Base-by-base conservation (phyloP, 2,113 vertebrate species). In the Sakesphorus luctuosus region DNA sequence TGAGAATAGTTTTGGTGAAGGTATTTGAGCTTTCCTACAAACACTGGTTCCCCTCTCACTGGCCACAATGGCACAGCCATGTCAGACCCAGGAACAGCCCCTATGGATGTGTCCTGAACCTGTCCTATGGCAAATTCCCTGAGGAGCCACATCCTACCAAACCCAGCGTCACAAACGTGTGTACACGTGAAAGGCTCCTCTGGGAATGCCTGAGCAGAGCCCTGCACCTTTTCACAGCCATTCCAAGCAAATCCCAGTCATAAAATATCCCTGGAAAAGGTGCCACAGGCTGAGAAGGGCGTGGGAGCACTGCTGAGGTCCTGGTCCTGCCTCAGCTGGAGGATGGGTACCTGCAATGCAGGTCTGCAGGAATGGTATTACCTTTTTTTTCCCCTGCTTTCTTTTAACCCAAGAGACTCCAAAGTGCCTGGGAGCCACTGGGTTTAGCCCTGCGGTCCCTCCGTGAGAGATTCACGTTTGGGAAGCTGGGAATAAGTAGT, bases 291-390 rank as follows among this genome's bases (percentile, higher is more conserved):
- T 80, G 61, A 49, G 67, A 33, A 77, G 59, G 85, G n/a, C 0
- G 0, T 58, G 69, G 69, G 71, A 84, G 56, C 23, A 3, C 16
- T 67, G 62, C 67, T 71, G 79, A 84, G 90, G 82, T 88, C 68
- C 33, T 56, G 0, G 0, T 76, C 63, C 63, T 91, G 78, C 66
- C 74, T 80, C 68, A 62, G 87, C 82, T 77, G 85, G 75, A 93
- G 94, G 75, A 46, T 90, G 63, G 77, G 78, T 87, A 94, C 75
- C 93, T 94, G 91, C 93, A 96, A 26, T 91, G 93, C 89, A 97
- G 81, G 36, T 81, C 89, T 92, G 89, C 91, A 91, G 87, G 59
- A 84, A 26, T 33, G 38, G 23, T 86, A 6, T 23, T 50, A 18
- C 23, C 18, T 31, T 55, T 74, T 56, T 72, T 47, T 20, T 9